Conservation (phyloP, 1,140 invertebrate species). For the Archivesica marissinica region DNA sequence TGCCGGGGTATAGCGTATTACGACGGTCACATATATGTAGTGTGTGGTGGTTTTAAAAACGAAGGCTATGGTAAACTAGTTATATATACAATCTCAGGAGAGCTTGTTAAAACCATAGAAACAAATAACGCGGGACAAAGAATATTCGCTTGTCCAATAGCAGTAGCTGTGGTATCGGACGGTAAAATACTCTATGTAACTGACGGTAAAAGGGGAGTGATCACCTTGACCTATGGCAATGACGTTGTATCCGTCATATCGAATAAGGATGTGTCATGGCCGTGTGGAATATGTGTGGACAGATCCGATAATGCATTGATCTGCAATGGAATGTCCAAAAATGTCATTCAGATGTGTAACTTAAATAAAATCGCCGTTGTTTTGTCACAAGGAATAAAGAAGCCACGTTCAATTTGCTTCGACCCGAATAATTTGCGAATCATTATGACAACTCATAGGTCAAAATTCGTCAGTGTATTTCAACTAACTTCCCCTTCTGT, state of each 20-base stretch:
- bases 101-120: slow-evolving; percentile 46
- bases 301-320: slow-evolving; percentile 40
- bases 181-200: slow-evolving; percentile 43
- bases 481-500: slow-evolving; percentile 5
- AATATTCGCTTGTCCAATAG: slow-evolving; percentile 51
- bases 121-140: slow-evolving; percentile 45
- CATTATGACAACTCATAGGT: slow-evolving; percentile 28
- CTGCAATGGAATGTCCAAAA: slow-evolving; percentile 41
- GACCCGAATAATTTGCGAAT: slow-evolving; percentile 24
- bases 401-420: slow-evolving; percentile 33
- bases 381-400: slow-evolving; percentile 1
- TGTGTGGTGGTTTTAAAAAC: slow-evolving; percentile 51
- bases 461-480: slow-evolving; percentile 43
- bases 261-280: slow-evolving; percentile 26
- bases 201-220: slow-evolving; percentile 36
- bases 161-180: slow-evolving; percentile 10
- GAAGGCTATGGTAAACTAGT: slow-evolving; percentile 34
- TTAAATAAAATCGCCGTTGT: slow-evolving; percentile 12
- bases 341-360: slow-evolving; percentile 33
- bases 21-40: slow-evolving; percentile 36
- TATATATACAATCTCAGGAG: slow-evolving; percentile 30
- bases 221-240: slow-evolving; percentile 45
- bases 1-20: slow-evolving; percentile 47
- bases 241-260: slow-evolving; percentile 52
- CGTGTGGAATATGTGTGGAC: slow-evolving; percentile 58